Evolutionary conservation across 1,140 invertebrate genomes (phyloP).

Genomic region (Zaprionus lachaisei): DNA sequence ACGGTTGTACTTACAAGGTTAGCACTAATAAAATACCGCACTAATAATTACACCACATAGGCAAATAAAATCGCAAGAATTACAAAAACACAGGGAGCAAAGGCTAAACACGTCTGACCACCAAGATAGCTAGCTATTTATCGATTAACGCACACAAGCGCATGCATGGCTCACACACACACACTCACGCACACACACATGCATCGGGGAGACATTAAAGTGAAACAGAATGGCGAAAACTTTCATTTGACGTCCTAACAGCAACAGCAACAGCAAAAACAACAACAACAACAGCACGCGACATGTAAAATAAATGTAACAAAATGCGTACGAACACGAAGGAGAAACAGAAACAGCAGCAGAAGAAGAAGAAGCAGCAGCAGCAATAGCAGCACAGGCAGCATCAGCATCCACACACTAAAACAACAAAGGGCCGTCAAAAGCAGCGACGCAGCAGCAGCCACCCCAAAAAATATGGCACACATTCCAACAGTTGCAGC

Average conservation of each 20-base stretch:
- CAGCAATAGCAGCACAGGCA: conserved; percentile 21
- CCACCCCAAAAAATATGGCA: conserved; percentile 74
- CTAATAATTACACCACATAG: too few relatives aligned
- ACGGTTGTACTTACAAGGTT: too few relatives aligned
- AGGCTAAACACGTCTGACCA: too few relatives aligned
- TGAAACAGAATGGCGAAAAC: conserved; percentile 59
- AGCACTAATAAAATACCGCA: too few relatives aligned
- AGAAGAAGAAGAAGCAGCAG: not conserved
- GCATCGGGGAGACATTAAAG: conserved; percentile 78
- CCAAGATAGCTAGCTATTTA: too few relatives aligned
- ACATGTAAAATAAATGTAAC: conserved; percentile 68
- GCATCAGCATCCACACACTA: conserved; percentile 31
- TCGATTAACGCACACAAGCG: conserved; percentile 63
- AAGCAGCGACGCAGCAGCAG: conserved; percentile 28
- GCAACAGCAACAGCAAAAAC: conserved; percentile 29
- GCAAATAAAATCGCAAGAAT: too few relatives aligned
- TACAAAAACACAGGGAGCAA: too few relatives aligned
- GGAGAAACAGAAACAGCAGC: conserved; percentile 24
- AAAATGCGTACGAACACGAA: conserved; percentile 55
- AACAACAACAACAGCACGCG: conserved; percentile 44
- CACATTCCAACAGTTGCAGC: conserved; percentile 81
- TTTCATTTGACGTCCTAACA: conserved; percentile 63
- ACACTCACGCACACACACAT: conserved; percentile 39
- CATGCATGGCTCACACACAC: conserved; percentile 25
- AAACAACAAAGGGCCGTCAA: conserved; percentile 54